phyloP scores from a whole-genome alignment of 1,140 invertebrate species.

The Laupala kohalensis region DNA sequence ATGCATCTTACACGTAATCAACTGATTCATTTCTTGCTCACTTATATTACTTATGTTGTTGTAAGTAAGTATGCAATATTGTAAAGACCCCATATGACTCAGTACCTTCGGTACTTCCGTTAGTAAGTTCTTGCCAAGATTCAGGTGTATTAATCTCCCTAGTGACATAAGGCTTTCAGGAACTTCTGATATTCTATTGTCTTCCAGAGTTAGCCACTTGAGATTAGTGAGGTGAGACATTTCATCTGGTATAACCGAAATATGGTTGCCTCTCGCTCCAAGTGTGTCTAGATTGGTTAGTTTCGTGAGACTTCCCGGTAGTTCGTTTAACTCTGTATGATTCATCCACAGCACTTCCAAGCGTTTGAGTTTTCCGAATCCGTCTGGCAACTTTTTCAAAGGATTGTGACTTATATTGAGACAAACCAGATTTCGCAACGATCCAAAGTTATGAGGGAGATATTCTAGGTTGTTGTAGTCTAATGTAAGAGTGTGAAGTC shows the following conservation, averaged over 20 bases:
- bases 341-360: not conserved
- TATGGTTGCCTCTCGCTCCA: not conserved
- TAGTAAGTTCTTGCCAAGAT: not conserved
- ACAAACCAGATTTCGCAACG: not conserved
- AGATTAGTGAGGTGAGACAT: not conserved
- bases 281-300: not conserved
- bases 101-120: too few species aligned
- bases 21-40: too few species aligned
- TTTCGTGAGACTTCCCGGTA: not conserved
- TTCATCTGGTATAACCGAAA: not conserved
- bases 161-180: not conserved
- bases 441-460: not conserved
- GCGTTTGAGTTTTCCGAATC: not conserved
- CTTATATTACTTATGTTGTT: too few species aligned
- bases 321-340: not conserved
- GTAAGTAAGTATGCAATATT: too few species aligned
- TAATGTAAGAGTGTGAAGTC: not conserved
- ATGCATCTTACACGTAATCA: too few species aligned
- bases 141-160: not conserved
- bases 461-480: not conserved
- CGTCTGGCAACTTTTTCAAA: not conserved
- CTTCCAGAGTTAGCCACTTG: constrained; percentile 1
- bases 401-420: constrained; percentile 1
- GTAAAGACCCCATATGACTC: too few species aligned
- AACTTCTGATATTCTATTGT: not conserved